phyloP scores from a whole-genome alignment of 64 coral and sea anemone genomes.

The Trachythela sp. region DNA sequence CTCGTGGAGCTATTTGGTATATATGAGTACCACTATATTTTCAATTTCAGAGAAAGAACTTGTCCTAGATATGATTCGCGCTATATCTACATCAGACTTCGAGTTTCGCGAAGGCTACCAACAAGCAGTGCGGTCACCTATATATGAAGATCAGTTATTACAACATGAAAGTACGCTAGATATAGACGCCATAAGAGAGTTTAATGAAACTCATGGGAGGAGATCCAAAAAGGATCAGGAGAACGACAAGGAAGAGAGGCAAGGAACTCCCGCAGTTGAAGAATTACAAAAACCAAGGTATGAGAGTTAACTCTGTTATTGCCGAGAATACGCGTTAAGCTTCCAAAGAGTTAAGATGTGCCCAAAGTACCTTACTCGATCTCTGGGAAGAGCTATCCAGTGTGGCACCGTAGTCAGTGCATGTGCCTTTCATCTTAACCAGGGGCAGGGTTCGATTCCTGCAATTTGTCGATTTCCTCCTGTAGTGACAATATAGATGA shows the following conservation, averaged over 20 bases:
- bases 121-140: slow-evolving; percentile 52
- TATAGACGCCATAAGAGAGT: slow-evolving; percentile 78
- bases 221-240: slow-evolving; percentile 44
- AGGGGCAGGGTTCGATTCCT: too few relatives aligned
- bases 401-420: too few relatives aligned
- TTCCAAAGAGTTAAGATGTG: too few relatives aligned
- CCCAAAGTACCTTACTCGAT: too few relatives aligned
- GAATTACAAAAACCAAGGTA: slow-evolving; percentile 69
- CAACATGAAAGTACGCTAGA: slow-evolving; percentile 92
- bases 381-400: too few relatives aligned
- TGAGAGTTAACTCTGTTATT: neutral
- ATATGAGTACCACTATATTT: too few relatives aligned
- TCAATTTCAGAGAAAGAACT: slow-evolving; percentile 82
- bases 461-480: too few relatives aligned
- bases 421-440: too few relatives aligned
- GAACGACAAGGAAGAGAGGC: slow-evolving; percentile 26
- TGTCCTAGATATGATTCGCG: slow-evolving; percentile 94
- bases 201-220: slow-evolving; percentile 62
- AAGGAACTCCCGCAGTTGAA: slow-evolving; percentile 52
- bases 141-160: slow-evolving; percentile 83
- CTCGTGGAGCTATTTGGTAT: too few relatives aligned
- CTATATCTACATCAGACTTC: slow-evolving; percentile 74
- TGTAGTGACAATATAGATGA: too few relatives aligned
- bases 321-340: too few relatives aligned
- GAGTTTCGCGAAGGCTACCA: slow-evolving; percentile 92